Base-by-base conservation (phyloP, 2,113 vertebrate genomes). In the Zosterops lateralis region DNA sequence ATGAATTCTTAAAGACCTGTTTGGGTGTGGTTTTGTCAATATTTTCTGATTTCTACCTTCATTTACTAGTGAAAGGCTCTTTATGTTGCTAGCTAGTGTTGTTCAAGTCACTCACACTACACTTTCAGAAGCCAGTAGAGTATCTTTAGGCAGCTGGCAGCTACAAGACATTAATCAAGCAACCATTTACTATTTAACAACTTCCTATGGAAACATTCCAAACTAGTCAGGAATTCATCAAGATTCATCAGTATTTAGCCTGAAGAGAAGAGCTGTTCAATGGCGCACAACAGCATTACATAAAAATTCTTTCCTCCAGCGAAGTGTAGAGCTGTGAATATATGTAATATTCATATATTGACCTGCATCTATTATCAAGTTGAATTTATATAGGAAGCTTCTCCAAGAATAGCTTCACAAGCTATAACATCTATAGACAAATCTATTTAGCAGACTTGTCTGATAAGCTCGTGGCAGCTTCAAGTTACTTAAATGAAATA, bases 1-100 rank as follows among this genome's bases (percentile, higher is more conserved):
- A 66, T 3, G 62, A 94, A 93, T 95, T 85, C 34, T 95, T 67
- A 48, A 66, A 83, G 70, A 85, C 91, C 44, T 90, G 87, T 72
- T 54, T 92, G 91, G 95, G 89, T 94, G 95, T 60, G 96, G 93
- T 71, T 92, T 62, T 82, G 80, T 44, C 64, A 91, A 91, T 64
- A n/a, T 73, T 91, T 93, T 89, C 62, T 67, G 42, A 87, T 91
- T 92, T 94, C 81, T 76, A 64, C 64, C 87, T 77, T 50, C 60
- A 77, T 64, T 91, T 85, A 72, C 34, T 58, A 85, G 51, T 62
- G 67, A 76, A 95, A 89, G 58, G 71, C 71, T 95, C 57, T 82
- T 87, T 50, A 85, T 48, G n/a, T 66, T 84, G 66, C 31, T 65
- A n/a, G 17, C 20, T 50, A 48, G 38, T 14, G n/a, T 8, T 72